Evolutionary conservation across 2,113 vertebrate genomes (phyloP), one percentile per base, ranked within the genome.

Genomic region (Crotalus horridus): DNA sequence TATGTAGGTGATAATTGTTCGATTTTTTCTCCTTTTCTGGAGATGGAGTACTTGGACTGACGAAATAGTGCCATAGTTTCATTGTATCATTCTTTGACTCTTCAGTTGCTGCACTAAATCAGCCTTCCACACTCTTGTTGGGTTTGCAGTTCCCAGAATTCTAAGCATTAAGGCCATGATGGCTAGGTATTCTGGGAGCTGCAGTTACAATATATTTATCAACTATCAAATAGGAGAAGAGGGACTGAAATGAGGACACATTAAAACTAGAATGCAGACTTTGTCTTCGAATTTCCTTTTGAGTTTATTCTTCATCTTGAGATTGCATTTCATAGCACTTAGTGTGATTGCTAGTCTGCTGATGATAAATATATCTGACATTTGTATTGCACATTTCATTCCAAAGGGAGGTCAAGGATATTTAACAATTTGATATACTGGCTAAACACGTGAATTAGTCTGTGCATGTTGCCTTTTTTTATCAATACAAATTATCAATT

Each of bases 331-430:
- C 0, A 89, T 51, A 90, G 26, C 1, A 54, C 92, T 89, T 91
- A 93, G 48, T n/a, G 29, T 3, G 55, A 93, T 0, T 1, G 43
- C 3, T 89, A 0, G 0, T 90, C 90, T 95, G 69, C 93, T 58
- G 64, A 92, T 69, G 94, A 88, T 21, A 93, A 93, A 91, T 20
- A 29, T 89, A 91, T 21, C 59, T 92, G 90, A 90, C 23, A 85
- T 89, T 97, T 93, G 26, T 33, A 87, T 88, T 87, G 59, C 87
- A 69, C 29, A 95, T 64, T 94, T 12, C 59, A 85, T 87, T 24
- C 88, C 94, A 93, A 93, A 11, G 85, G 89, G 33, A 95, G 91
- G 11, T 87, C 64, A 69, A 93, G 94, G 7, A 90, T 56, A 23
- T 4, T 96, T 94, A 92, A 81, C 29, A 90, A 20, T 53, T 87